A percentile compares a stretch with the other conserved stretches of the same genome.
These are phyloP conservation scores for Metalampra italica DNA, from an alignment of 2,888 invertebrate genomes.

Conservation along the genomic window DNA sequence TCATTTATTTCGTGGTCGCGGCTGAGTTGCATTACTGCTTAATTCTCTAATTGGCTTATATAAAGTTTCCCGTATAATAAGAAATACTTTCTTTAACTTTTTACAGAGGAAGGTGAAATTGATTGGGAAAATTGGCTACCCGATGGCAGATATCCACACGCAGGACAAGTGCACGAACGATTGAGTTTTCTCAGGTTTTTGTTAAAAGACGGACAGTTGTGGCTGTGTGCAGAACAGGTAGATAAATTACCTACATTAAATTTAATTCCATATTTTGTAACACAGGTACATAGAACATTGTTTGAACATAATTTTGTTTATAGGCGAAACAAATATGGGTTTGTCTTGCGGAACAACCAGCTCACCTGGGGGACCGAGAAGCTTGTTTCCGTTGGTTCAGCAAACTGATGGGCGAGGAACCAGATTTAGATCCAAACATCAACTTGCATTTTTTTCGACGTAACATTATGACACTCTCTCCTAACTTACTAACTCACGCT, in stretches of 20 bases:
- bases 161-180: slow-evolving; percentile 95
- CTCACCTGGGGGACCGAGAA: slow-evolving; percentile 94
- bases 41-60: too few relatives aligned
- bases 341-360: slow-evolving; percentile 95
- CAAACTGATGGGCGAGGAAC: slow-evolving; percentile 97
- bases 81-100: neutral
- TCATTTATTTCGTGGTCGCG: too few relatives aligned
- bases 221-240: slow-evolving; percentile 95
- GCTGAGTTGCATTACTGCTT: too few relatives aligned
- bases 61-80: too few relatives aligned
- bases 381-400: slow-evolving; percentile 99
- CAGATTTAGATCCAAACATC: slow-evolving; percentile 97
- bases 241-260: neutral
- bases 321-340: slow-evolving; percentile 97
- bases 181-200: slow-evolving; percentile 95
- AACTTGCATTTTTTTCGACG: slow-evolving; percentile 97
- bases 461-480: slow-evolving; percentile 94
- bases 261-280: neutral
- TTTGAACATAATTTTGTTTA: slow-evolving; percentile 7
- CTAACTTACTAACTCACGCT: slow-evolving; percentile 93
- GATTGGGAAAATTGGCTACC: slow-evolving; percentile 88
- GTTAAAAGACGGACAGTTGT: slow-evolving; percentile 96
- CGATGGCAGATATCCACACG: slow-evolving; percentile 94
- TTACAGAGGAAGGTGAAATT: slow-evolving; percentile 83
- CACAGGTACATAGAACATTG: too few relatives aligned